phyloP scores from a whole-genome alignment of 2,797 vertebrate species.

The Morus bassanus region DNA sequence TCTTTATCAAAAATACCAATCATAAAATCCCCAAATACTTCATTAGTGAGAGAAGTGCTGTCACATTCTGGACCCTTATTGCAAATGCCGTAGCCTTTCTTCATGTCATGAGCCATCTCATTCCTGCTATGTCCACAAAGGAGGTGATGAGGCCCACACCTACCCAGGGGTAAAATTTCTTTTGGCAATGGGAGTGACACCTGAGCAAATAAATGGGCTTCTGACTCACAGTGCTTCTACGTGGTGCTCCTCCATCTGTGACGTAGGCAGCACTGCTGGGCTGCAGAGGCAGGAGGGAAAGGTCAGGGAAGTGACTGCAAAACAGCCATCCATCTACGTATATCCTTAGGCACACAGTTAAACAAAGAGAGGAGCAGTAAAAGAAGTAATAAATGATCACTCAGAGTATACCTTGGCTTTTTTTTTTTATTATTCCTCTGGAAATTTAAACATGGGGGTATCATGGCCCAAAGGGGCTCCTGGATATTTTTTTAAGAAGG shows the following conservation, averaged over 20 bases:
- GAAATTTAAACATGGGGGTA: background rate
- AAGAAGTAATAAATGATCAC: background rate
- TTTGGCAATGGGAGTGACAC: background rate
- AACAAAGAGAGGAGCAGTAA: background rate
- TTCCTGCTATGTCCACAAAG: background rate
- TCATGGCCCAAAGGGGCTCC: background rate
- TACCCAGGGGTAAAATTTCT: background rate
- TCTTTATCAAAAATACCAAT: background rate
- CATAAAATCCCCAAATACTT: background rate
- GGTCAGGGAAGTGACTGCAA: background rate
- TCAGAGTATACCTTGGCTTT: background rate
- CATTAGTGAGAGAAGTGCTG: background rate
- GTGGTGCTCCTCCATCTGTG: background rate
- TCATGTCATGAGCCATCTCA: background rate
- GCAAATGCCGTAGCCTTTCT: rapidly evolving
- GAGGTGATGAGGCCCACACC: background rate
- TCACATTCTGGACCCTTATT: rapidly evolving
- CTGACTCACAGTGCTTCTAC: background rate
- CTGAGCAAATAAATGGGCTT: background rate
- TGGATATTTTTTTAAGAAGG: background rate
- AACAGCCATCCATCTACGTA: background rate
- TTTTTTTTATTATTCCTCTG: background rate
- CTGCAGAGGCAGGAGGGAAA: background rate
- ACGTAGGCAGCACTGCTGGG: background rate
- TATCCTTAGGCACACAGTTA: background rate